phyloP scores from a whole-genome alignment of 1,140 invertebrate species.

The Agraylea sexmaculata region DNA sequence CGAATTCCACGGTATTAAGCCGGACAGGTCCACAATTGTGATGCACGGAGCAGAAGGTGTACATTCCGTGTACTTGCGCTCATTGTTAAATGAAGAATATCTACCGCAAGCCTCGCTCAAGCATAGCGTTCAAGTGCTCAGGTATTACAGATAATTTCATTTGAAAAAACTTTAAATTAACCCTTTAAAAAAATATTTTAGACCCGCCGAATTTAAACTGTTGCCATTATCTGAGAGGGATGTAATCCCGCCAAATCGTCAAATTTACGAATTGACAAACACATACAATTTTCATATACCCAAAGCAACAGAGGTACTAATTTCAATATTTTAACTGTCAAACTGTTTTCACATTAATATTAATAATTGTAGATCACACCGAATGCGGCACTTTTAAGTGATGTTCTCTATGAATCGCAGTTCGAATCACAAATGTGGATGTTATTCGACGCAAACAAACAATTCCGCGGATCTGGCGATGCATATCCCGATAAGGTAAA shows the following conservation, averaged over 20 bases:
- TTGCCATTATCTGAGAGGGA: conserved; percentile 64
- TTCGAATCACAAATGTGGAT: conserved; percentile 95
- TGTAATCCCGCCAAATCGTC: conserved; percentile 69
- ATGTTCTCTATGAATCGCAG: conserved; percentile 86
- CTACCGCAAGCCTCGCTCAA: conserved; percentile 65
- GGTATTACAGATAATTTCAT: conserved; percentile 33
- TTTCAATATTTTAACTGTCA: background rate
- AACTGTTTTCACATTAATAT: background rate
- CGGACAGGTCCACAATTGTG: conserved; percentile 39
- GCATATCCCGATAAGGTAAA: conserved; percentile 74
- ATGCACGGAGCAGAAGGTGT: conserved; percentile 72
- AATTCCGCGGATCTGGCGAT: conserved; percentile 73
- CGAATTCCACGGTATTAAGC: conserved; percentile 70
- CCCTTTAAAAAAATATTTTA: conserved; percentile 28
- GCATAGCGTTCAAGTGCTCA: conserved; percentile 63
- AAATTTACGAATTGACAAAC: conserved; percentile 82
- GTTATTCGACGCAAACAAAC: conserved; percentile 88
- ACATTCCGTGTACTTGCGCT: conserved; percentile 56
- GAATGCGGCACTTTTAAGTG: conserved; percentile 67
- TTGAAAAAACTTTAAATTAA: background rate
- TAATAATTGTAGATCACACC: conserved; percentile 41
- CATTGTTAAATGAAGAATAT: conserved; percentile 69
- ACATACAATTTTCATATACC: conserved; percentile 75
- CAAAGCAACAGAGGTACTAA: conserved; percentile 67
- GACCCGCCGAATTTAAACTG: conserved; percentile 70